These are phyloP conservation scores for Hyppa rectilinea DNA, from an alignment of 2,888 invertebrate species.

Conservation along the genomic window DNA sequence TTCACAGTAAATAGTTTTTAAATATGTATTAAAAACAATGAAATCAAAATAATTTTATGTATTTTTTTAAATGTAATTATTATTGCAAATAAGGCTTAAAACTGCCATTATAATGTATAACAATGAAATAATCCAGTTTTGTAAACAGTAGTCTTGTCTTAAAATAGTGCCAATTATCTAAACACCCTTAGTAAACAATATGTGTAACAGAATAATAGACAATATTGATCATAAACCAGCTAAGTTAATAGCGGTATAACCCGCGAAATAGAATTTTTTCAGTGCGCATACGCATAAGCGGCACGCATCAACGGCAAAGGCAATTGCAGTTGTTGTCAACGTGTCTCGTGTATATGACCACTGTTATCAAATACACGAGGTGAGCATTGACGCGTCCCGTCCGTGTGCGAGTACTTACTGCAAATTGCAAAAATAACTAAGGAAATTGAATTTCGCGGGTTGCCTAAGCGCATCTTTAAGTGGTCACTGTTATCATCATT, in stretches of 20 bases:
- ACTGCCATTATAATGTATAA: constrained; percentile 33
- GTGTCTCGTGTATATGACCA: too few species aligned
- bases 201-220: too few species aligned
- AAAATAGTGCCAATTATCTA: background rate
- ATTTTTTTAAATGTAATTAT: background rate
- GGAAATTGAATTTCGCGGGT: background rate
- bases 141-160: constrained; percentile 4
- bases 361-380: too few species aligned
- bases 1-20: constrained; percentile 2
- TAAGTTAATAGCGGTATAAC: background rate
- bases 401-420: too few species aligned
- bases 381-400: too few species aligned
- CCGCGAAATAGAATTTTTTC: background rate
- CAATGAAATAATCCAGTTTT: constrained; percentile 26
- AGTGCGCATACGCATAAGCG: too few species aligned
- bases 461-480: background rate
- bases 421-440: background rate
- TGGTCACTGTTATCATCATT: background rate
- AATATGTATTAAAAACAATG: background rate
- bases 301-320: too few species aligned
- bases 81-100: constrained; percentile 33
- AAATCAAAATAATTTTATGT: constrained; percentile 20
- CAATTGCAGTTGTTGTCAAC: too few species aligned
- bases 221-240: too few species aligned
- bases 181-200: background rate